These are phyloP conservation scores for Cheilosia grossa DNA, from an alignment of 2,888 invertebrate species.

Conservation along the genomic window DNA sequence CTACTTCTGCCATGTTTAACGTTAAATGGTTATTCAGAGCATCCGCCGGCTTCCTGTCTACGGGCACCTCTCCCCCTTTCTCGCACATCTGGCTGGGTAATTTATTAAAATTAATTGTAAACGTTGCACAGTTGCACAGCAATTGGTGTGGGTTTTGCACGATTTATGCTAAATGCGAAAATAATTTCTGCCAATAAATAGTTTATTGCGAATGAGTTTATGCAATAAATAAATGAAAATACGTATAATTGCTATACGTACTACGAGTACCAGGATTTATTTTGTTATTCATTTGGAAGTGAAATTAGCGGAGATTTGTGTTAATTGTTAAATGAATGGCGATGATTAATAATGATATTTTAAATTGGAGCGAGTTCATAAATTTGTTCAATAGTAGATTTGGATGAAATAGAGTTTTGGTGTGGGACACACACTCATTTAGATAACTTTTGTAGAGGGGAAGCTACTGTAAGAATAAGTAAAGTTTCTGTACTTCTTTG, in stretches of 20 bases:
- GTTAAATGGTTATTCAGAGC: conserved; percentile 1
- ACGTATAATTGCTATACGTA: neutral
- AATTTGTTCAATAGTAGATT: no score
- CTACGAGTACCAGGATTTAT: no score
- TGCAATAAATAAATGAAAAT: conserved; percentile 26
- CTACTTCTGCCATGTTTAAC: neutral
- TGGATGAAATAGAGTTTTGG: no score
- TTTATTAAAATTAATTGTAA: conserved; percentile 47
- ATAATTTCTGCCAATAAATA: conserved; percentile 39
- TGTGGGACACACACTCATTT: no score
- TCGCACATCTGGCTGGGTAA: neutral
- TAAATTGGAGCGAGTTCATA: no score
- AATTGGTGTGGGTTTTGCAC: conserved; percentile 19
- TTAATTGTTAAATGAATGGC: no score
- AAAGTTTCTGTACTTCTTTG: no score
- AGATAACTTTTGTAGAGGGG: no score
- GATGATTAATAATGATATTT: no score
- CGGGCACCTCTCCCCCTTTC: neutral
- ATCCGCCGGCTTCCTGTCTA: neutral
- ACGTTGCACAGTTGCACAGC: neutral
- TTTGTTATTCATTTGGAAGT: no score
- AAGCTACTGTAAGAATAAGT: no score
- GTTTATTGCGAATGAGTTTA: conserved; percentile 29
- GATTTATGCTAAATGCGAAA: conserved; percentile 48
- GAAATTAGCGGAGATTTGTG: no score